phyloP scores from a whole-genome alignment of 1,140 invertebrate species.

The Drosophila watanabei region DNA sequence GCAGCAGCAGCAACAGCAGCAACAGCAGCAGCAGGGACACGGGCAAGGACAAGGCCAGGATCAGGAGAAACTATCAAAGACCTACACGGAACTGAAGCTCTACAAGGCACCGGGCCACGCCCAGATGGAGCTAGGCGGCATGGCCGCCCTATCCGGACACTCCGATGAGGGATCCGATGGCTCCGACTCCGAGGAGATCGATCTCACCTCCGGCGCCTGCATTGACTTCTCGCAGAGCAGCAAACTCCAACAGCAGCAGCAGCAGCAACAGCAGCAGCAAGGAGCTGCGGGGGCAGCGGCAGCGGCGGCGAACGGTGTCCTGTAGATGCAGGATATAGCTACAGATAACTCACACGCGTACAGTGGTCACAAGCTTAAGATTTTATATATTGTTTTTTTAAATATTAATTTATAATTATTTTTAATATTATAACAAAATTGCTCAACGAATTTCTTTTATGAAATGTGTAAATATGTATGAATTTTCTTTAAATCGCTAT shows the following conservation, averaged over 20 bases:
- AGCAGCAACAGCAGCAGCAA: conserved; percentile 53
- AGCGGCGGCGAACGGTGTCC: conserved; percentile 61
- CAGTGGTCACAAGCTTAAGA: conserved; percentile 11
- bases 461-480: conserved; percentile 7
- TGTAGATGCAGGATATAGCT: conserved; percentile 42
- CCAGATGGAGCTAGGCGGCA: conserved; percentile 57
- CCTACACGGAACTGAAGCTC: conserved; percentile 84
- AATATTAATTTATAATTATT: neutral
- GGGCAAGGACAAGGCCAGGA: conserved; percentile 38
- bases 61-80: conserved; percentile 73
- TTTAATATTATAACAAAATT: neutral
- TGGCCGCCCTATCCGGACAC: conserved; percentile 51
- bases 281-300: conserved; percentile 30
- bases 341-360: conserved; percentile 15
- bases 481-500: neutral
- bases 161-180: conserved; percentile 77
- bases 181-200: conserved; percentile 85
- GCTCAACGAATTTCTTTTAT: neutral
- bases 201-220: conserved; percentile 83
- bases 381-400: neutral
- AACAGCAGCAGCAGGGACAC: conserved; percentile 49
- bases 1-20: conserved; percentile 53
- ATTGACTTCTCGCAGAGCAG: conserved; percentile 85
- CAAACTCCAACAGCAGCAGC: conserved; percentile 68
- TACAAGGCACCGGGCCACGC: conserved; percentile 72